Conservation (phyloP, 2,888 invertebrate species). For the Slavum lentiscoides region DNA sequence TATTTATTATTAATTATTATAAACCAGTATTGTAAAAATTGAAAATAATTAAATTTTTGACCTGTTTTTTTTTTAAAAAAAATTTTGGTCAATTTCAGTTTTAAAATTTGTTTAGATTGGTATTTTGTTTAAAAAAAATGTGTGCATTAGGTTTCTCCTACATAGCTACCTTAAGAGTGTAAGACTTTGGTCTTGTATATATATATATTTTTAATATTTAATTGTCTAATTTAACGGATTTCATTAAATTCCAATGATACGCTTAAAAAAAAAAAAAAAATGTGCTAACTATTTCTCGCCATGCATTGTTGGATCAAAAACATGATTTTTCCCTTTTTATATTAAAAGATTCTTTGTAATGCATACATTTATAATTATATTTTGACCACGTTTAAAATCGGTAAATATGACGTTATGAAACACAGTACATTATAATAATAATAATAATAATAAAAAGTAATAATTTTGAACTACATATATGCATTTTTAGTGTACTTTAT, state of each 20-base stretch:
- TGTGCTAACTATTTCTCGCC: too few species aligned
- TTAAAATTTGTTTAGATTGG: neutral
- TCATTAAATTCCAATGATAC: neutral
- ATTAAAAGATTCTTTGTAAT: too few species aligned
- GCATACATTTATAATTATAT: too few species aligned
- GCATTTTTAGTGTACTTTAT: neutral
- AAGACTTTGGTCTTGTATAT: neutral
- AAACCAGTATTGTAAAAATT: neutral
- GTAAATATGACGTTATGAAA: neutral
- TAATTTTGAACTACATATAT: neutral
- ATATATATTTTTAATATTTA: constrained; percentile 16
- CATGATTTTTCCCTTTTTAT: neutral
- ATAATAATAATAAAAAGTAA: neutral
- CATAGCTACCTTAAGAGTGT: neutral
- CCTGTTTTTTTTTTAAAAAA: neutral
- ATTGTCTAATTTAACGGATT: neutral
- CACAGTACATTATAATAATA: neutral
- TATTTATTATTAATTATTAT: neutral
- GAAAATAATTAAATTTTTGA: constrained; percentile 5
- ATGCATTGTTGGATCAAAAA: neutral
- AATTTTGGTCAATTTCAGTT: constrained; percentile 5
- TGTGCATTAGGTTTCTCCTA: too few species aligned
- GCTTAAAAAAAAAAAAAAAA: neutral
- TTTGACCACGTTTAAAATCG: neutral
- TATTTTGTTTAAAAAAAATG: neutral